Evolutionary conservation across 1,140 invertebrate species (phyloP).

Genomic region (Trachymyrmex septentrionalis): DNA sequence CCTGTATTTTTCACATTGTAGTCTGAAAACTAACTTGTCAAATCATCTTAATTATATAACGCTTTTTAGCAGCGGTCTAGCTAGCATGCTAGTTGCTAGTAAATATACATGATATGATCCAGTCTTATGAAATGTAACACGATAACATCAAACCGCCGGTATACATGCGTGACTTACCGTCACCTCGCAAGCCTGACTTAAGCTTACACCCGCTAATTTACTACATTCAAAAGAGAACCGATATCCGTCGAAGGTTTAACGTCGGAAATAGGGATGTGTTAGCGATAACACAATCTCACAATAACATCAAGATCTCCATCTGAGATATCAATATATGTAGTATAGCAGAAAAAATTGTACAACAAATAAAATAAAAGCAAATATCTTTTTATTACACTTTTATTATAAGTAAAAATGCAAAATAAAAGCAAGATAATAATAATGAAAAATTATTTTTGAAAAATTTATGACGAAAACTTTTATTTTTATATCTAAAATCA

Average conservation of each 20-base stretch:
- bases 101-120: constrained; percentile 44
- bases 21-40: background rate
- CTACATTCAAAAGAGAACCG: constrained; percentile 32
- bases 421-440: background rate
- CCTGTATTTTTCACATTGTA: background rate
- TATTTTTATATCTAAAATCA: background rate
- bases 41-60: constrained; percentile 24
- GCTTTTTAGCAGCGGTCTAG: constrained; percentile 17
- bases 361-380: background rate
- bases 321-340: background rate
- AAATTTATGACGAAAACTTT: background rate
- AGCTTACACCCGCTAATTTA: constrained; percentile 34
- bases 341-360: background rate
- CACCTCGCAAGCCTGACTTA: constrained; percentile 20
- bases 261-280: constrained; percentile 38
- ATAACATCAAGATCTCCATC: constrained; percentile 13
- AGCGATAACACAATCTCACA: constrained; percentile 20
- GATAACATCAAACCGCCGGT: constrained; percentile 37
- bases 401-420: background rate
- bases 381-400: no score
- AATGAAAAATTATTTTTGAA: background rate
- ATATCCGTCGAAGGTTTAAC: constrained; percentile 50
- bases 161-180: constrained; percentile 56
- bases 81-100: constrained; percentile 43
- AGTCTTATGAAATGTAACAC: constrained; percentile 49